Evolutionary conservation across 2,797 vertebrate species (phyloP).

Genomic region (Sarcoramphus papa): DNA sequence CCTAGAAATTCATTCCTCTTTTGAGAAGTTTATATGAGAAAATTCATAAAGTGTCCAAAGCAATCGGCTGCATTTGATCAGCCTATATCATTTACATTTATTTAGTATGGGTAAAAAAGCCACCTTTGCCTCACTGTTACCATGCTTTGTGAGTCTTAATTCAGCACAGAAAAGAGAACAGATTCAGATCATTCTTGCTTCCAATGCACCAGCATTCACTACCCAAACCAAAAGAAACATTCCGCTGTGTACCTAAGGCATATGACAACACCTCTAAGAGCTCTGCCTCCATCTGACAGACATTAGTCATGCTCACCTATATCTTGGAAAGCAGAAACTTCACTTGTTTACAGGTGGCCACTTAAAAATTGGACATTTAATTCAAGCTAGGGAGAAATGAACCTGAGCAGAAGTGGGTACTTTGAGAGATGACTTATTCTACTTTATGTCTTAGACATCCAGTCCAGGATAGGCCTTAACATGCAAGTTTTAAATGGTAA

Average conservation of each 20-base stretch:
- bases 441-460: neutral
- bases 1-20: neutral
- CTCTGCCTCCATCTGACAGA: neutral
- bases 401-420: neutral
- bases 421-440: neutral
- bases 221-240: neutral
- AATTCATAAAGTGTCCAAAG: neutral
- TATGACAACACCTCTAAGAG: neutral
- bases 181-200: neutral
- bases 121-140: neutral
- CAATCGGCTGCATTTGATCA: neutral
- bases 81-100: neutral
- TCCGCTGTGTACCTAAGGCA: no score
- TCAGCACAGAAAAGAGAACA: neutral
- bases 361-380: neutral
- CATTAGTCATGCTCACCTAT: neutral
- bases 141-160: fast-evolving
- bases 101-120: neutral
- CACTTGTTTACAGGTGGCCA: neutral
- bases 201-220: neutral
- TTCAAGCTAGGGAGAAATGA: neutral
- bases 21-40: neutral
- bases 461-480: fast-evolving
- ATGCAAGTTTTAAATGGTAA: neutral
- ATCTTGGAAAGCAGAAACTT: neutral